These are phyloP conservation scores for Selene dorsalis DNA, from an alignment of 2,797 vertebrate genomes.

Conservation along the genomic window DNA sequence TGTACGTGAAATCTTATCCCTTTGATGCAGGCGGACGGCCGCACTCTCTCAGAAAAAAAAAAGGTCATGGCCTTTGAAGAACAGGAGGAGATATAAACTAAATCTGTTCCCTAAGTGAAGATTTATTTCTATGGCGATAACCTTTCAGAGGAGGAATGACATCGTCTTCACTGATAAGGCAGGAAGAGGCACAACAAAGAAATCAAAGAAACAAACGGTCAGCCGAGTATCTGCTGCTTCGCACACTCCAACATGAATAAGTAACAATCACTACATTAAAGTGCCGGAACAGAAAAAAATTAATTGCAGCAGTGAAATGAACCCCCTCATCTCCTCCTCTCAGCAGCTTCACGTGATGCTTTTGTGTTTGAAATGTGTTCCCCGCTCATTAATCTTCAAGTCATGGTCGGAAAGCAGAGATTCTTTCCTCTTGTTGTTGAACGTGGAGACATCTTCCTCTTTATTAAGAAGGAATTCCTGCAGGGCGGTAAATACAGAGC, in stretches of 20 bases:
- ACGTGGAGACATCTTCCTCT: not conserved
- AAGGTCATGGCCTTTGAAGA: constrained; percentile 38
- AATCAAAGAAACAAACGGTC: not conserved
- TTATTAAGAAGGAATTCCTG: constrained; percentile 26
- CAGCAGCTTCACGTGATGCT: not conserved
- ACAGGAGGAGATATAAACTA: not conserved
- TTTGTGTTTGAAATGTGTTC: constrained; percentile 23
- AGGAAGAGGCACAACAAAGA: not conserved
- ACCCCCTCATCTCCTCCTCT: not conserved
- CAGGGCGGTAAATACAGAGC: constrained; percentile 35
- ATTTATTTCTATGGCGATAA: constrained; percentile 21
- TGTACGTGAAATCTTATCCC: not conserved
- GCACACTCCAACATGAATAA: not conserved
- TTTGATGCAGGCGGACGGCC: constrained; percentile 21
- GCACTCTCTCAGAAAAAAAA: constrained; percentile 12
- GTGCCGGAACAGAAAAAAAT: not conserved
- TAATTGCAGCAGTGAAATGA: not conserved
- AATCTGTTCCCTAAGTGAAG: not conserved
- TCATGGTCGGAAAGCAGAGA: constrained; percentile 7
- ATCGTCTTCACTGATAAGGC: not conserved
- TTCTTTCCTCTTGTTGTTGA: constrained; percentile 6
- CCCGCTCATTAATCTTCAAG: constrained; percentile 41
- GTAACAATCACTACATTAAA: not conserved
- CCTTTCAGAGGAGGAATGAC: constrained; percentile 19
- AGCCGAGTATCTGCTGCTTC: not conserved